Conservation (phyloP, 2,113 vertebrate species). For the Menura novaehollandiae region DNA sequence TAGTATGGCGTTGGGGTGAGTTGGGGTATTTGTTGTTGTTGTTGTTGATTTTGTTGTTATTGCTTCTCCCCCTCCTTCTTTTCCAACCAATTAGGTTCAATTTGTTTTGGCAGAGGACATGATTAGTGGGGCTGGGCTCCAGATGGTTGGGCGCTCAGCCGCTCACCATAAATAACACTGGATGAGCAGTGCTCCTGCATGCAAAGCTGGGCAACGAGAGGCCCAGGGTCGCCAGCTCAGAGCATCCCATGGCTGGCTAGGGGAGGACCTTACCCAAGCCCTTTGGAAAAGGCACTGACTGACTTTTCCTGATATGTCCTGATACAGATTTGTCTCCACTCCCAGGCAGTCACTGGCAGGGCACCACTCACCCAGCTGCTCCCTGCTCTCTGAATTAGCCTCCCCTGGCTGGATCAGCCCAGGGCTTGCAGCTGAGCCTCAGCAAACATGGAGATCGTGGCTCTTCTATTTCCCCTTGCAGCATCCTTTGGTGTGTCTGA, state of each 20-base stretch:
- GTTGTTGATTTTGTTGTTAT: constrained; percentile 15
- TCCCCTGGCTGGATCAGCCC: background rate
- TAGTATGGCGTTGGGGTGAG: background rate
- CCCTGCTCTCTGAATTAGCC: background rate
- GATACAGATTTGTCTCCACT: rapidly evolving
- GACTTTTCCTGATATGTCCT: background rate
- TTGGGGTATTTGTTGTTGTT: constrained; percentile 37
- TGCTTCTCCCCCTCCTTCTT: constrained; percentile 26
- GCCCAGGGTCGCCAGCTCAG: background rate
- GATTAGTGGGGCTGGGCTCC: constrained; percentile 57
- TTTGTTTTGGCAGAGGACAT: constrained; percentile 57
- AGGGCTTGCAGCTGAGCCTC: background rate
- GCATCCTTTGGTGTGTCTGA: background rate
- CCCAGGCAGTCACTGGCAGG: background rate
- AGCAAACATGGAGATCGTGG: background rate
- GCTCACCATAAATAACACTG: background rate
- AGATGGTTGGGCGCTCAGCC: constrained; percentile 55
- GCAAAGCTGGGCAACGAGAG: background rate
- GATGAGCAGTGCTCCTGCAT: background rate
- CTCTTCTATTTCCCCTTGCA: background rate
- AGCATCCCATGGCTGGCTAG: background rate
- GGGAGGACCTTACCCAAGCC: background rate
- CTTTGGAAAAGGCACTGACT: background rate
- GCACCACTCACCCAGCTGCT: background rate
- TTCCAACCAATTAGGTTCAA: constrained; percentile 51